A percentile compares a stretch with the other conserved stretches of the same genome.
Conservation (phyloP, 2,888 invertebrate genomes). For the Eupithecia subumbrata region DNA sequence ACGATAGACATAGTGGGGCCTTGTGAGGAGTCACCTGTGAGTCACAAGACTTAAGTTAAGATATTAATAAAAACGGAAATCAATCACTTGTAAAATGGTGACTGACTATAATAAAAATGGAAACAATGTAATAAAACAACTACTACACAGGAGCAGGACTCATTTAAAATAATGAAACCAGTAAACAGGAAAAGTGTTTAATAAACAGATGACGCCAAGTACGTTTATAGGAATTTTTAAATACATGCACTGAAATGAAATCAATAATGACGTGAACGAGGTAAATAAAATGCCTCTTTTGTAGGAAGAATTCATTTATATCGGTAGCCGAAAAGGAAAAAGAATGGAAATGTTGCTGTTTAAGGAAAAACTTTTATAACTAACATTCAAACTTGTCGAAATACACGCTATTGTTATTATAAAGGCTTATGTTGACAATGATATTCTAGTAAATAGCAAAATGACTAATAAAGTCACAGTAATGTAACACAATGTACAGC, state of each 20-base stretch:
- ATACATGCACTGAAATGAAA: not conserved
- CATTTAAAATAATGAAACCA: not conserved
- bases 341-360: not conserved
- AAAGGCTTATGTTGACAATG: not conserved
- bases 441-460: not conserved
- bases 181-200: conserved; percentile 8
- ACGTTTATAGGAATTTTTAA: not conserved
- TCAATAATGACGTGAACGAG: not conserved
- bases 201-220: not conserved
- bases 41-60: not conserved
- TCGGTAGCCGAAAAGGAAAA: not conserved
- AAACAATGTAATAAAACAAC: not conserved
- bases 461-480: not conserved
- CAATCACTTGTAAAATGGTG: not conserved
- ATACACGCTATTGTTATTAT: not conserved
- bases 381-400: not conserved
- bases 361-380: not conserved
- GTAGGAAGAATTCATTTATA: not conserved
- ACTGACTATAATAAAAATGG: not conserved
- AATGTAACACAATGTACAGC: not conserved
- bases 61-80: not conserved
- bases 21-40: not conserved
- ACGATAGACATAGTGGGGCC: conserved; percentile 17
- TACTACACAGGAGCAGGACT: not conserved
- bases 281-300: not conserved